Evolutionary conservation across 2,888 invertebrate species (phyloP), one percentile per base, ranked within the genome.

Genomic region (Gymnosoma rotundatum): DNA sequence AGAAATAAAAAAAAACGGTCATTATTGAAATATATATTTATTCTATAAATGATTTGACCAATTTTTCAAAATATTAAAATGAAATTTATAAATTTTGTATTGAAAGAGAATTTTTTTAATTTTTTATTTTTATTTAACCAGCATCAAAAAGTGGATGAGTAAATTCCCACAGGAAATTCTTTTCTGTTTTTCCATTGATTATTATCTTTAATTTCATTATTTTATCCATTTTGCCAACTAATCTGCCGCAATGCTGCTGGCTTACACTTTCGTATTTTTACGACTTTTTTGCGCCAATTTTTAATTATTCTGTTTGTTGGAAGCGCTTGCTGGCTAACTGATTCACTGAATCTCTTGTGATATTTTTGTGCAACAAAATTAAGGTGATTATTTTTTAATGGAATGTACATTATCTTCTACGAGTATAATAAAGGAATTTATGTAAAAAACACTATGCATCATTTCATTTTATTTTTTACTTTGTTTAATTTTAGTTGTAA

Each of bases 201-300:
- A 74, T 79, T 69, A 74, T 78, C 69, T 83, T 54, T 21, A 48
- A 61, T 61, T 67, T 54, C 63, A 69, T 76, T 42, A 45, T 32
- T 50, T 58, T 21, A 32, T 25, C 36, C 66, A 36, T 74, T 75
- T 69, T 48, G 61, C 69, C 63, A 81, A 61, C 75, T 70, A 73
- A 73, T 83, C 75, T 83, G 76, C 66, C 80, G 76, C 80, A 83
- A 63, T 80, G 76, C 73, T 76, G 76, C 42, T 79, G 54, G 42
- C 66, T 54, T 72, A 2, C 16, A 42, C 1, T 32, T 42, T 61
- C 25, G 10, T 42, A 20, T 36, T 56, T 10, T 75, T 72, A 0
- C 50, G 2, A 12, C 42, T 18, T 48, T 1, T 10, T 50, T 67
- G 20, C 20, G 6, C n/a, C 20, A 50, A 72, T 70, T 78, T 54